Evolutionary conservation across 2,113 vertebrate genomes (phyloP), one percentile per base, ranked within the genome.

Genomic region (Salvator merianae): DNA sequence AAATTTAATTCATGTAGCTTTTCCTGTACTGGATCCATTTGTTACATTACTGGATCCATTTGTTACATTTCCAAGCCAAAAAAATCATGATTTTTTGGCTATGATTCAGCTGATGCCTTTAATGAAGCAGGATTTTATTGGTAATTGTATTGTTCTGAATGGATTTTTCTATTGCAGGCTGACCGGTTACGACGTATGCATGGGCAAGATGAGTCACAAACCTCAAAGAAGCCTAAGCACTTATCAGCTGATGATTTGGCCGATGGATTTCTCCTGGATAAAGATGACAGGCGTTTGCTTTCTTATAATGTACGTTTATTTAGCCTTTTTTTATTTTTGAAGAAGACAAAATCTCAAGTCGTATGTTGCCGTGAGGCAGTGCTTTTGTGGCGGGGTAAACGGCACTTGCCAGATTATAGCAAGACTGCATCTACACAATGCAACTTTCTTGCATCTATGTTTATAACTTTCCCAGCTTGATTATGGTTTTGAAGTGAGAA

Each of bases 181-280:
- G 98, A 98, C 70, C 93, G 99, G 38, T 93, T 98, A n/a, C 96
- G 95, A 77, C 97, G 99, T 81, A 99, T 99, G 99, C 93, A 24
- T 87, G 98, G 98, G 34, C 95, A 96, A 3, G 94, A 95, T 13
- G 95, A 90, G 0, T 90, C 85, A 2, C 91, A 78, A 0, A 62
- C 26, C 0, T 36, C 53, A 2, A 95, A 93, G 90, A 96, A 85
- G 78, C 92, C 88, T 2, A 94, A 71, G 36, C 97, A 99, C 5
- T 0, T 95, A 62, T 99, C 99, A 1, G 98, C 98, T 1, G 99
- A 99, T 38, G 98, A 99, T 90, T 93, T 99, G 24, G 96, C 96
- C 1, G 98, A 99, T 0, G 96, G 97, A 76, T 99, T 99, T 85
- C 87, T 98, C 47, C 95, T 99, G 9, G 97, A 98, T 83, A 95